Base-by-base conservation (phyloP, 64 coral and sea anemone species). In the Pocillopora damicornis region DNA sequence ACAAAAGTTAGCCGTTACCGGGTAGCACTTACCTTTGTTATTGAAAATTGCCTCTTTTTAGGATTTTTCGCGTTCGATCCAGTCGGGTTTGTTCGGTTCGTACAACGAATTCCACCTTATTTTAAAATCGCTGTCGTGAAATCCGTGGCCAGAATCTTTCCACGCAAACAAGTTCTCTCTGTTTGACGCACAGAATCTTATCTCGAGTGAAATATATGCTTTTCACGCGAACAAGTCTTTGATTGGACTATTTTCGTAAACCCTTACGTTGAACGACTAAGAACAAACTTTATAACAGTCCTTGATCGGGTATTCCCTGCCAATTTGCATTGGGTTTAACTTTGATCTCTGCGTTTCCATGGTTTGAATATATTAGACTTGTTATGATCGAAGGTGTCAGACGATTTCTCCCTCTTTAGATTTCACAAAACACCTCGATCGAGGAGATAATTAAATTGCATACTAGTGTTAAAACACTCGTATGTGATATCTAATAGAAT, bases 321-420 rank as follows among this genome's bases (percentile, higher is more conserved):
- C 6, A 83, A 85, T 72, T 84, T 84, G 37, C 64, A 84, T 57
- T 4, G 4, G 11, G 9, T 85, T 1, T 73, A 37, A 67, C 37
- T 35, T 12, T 67, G 2, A 42, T 13, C 45, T 16, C 13, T 10
- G 20, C 62, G 63, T 68, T 25, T 79, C 80, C 80, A 69, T 67
- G 37, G 61, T 45, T 42, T 72, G 81, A 56, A 71, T 85, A 85
- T 65, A 85, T 85, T 85, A 85, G 22, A 36, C 26, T 73, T 62
- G 59, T 71, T 71, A 73, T 67, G 38, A 73, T 25, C 12, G 13
- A 73, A 73, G 64, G 81, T 73, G 38, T 42, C n/a, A 79, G 59
- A 42, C 25, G 57, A 20, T 77, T 77, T 77, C n/a, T 16, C 30
- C 30, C 22, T 20, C 14, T 35, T 81, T 63, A 34, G 6, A 51